Evolutionary conservation across 1,140 invertebrate species (phyloP).

Genomic region (Papilio glaucus): DNA sequence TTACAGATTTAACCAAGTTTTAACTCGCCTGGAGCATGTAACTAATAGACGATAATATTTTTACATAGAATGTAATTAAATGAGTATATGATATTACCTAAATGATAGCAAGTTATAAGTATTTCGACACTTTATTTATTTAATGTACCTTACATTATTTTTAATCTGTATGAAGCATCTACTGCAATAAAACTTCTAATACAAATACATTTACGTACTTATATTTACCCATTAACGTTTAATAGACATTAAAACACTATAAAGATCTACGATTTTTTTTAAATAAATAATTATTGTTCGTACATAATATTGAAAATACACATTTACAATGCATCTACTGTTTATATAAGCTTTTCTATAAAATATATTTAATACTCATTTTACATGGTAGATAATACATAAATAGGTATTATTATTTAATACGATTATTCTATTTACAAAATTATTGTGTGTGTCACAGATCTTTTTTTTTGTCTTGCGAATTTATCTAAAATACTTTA

Average conservation of each 20-base stretch:
- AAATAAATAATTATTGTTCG: background rate
- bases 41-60: conserved; percentile 42
- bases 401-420: conserved; percentile 35
- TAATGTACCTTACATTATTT: background rate
- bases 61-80: conserved; percentile 34
- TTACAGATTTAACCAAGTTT: conserved; percentile 54
- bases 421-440: conserved; percentile 68
- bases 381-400: conserved; percentile 27
- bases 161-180: background rate
- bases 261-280: background rate
- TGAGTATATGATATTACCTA: background rate
- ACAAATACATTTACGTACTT: background rate
- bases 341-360: conserved; percentile 25
- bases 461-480: conserved; percentile 63
- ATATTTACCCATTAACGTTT: background rate
- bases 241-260: conserved; percentile 2
- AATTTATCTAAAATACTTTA: conserved; percentile 35
- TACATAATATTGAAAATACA: conserved; percentile 6
- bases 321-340: background rate
- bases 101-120: background rate
- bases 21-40: conserved; percentile 72
- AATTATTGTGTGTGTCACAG: conserved; percentile 79
- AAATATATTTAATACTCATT: conserved; percentile 36
- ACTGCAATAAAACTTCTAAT: background rate
- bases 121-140: background rate